Evolutionary conservation across 2,888 invertebrate genomes (phyloP).

Genomic region (Lithodes maja): DNA sequence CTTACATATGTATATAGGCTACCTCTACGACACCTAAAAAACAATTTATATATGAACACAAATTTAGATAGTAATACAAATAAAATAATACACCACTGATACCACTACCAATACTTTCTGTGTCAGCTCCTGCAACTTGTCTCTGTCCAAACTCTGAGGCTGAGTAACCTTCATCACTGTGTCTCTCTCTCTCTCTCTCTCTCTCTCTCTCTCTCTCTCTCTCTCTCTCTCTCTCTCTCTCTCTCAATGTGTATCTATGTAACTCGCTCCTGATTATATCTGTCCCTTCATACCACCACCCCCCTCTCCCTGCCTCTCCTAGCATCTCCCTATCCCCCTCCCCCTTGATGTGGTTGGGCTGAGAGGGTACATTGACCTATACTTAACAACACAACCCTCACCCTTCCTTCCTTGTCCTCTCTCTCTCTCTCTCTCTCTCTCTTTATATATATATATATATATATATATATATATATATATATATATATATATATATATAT

Average conservation of each 20-base stretch:
- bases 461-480: constrained; percentile 19
- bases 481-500: constrained; percentile 22
- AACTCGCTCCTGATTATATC: not conserved
- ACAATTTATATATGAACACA: too few relatives aligned
- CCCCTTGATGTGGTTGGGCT: not conserved
- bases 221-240: constrained; percentile 14
- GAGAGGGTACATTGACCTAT: not conserved
- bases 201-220: not conserved
- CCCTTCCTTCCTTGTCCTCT: not conserved
- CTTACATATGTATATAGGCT: too few relatives aligned
- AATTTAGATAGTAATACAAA: too few relatives aligned
- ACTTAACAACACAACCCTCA: not conserved
- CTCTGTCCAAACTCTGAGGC: too few relatives aligned
- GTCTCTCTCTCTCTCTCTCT: constrained; percentile 8
- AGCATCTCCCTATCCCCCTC: not conserved
- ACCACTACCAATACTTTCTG: too few relatives aligned
- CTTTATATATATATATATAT: not conserved
- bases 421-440: constrained; percentile 3
- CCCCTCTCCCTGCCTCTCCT: not conserved
- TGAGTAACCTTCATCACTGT: not conserved
- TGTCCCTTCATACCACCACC: not conserved
- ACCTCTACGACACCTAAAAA: too few relatives aligned
- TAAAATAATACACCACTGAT: too few relatives aligned
- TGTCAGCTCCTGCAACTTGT: too few relatives aligned
- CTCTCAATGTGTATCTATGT: not conserved